Base-by-base conservation (phyloP, 2,113 vertebrate genomes). In the Girardinichthys multiradiatus region DNA sequence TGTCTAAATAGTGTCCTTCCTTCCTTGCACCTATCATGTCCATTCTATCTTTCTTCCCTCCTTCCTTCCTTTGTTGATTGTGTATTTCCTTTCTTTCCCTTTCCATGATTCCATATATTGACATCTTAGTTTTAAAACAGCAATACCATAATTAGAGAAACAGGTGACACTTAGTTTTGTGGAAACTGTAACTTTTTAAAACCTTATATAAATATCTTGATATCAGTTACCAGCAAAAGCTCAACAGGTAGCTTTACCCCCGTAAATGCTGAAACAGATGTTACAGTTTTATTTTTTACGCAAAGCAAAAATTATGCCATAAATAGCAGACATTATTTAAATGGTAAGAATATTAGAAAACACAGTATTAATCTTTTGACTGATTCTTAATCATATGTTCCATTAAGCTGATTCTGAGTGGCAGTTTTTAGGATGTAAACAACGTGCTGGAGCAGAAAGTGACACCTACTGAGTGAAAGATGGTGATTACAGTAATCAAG, bases 401-500 rank as follows among this genome's bases (percentile, higher is more conserved):
- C 80, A 86, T 84, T 88, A 73, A 70, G 62, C 72, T 17, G 15
- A 31, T 28, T 28, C 78, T 90, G 87, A 93, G 86, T 90, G 84
- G 67, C 61, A 68, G 48, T 81, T 87, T 64, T 91, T 86, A 90
- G 70, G 61, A 70, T 76, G 66, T 67, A 82, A 90, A 82, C 74
- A 61, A 74, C 73, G 79, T 26, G 76, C 82, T 33, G 39, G 82
- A 85, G 73, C 76, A 76, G 61, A 83, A 51, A 87, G 77, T 76
- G 86, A 77, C 80, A 62, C 74, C 72, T 64, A 67, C 76, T 76
- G 83, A 89, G 82, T 76, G 59, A 82, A 70, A 77, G 79, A 66
- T 64, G 64, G 71, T 90, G 86, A 93, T 92, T 93, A 87, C 83
- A 69, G 77, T 91, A 89, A 93, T 92, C 83, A 90, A 87, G 74